Conservation (phyloP, 2,797 vertebrate genomes). For the Falco cherrug region DNA sequence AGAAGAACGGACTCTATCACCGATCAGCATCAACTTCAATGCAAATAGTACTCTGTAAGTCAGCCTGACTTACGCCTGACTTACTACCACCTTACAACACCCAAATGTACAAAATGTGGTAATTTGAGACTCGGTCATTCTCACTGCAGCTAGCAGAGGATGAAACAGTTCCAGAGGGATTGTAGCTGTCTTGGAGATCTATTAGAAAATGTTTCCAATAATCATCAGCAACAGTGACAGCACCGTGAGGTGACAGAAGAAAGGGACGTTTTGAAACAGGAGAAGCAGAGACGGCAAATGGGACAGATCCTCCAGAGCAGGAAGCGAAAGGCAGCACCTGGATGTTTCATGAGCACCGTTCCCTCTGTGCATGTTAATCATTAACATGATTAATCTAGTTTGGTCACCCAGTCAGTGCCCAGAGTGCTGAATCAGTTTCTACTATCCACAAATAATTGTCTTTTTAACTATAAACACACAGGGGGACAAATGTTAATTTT, state of each 20-base stretch:
- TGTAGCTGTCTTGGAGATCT: background rate
- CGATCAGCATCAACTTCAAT: background rate
- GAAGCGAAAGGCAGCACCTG: background rate
- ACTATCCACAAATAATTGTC: background rate
- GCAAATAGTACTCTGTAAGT: background rate
- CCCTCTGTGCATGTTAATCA: rapidly evolving
- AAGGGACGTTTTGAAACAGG: background rate
- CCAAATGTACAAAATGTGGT: rapidly evolving
- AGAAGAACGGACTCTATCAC: background rate
- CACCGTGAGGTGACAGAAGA: background rate
- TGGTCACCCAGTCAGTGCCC: background rate
- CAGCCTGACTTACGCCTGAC: background rate
- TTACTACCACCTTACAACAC: background rate
- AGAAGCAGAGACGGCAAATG: background rate
- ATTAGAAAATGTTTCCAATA: background rate
- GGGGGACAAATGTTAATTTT: background rate
- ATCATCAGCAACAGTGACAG: background rate
- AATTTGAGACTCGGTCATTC: background rate
- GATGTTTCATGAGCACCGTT: rapidly evolving
- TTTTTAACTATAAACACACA: background rate
- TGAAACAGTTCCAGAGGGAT: background rate
- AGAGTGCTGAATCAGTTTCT: rapidly evolving
- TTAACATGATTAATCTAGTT: rapidly evolving
- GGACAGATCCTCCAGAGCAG: rapidly evolving
- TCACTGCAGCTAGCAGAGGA: background rate